Base-by-base conservation (phyloP, 2,888 invertebrate species). In the Cenopis cana region DNA sequence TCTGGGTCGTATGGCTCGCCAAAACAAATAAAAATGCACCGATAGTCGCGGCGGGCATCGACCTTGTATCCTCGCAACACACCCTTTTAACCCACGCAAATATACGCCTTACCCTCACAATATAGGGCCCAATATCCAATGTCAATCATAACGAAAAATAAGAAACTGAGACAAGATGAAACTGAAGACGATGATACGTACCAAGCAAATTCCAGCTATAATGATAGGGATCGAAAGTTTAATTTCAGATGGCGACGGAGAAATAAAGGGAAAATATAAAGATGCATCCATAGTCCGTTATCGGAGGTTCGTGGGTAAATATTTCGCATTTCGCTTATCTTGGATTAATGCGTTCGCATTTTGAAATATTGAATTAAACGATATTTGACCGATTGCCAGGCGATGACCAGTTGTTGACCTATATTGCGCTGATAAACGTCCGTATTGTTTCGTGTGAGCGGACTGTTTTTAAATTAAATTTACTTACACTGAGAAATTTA, bases 11-110 rank as follows among this genome's bases (percentile, higher is more conserved):
- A 85, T 87, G 87, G 89, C 89, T 89, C 88, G 86, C 91, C 90
- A 90, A 90, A 93, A 93, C 91, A 93, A 93, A 93, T 91, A 91
- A 92, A 92, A 93, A 91, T 89, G 87, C 89, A 86, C 80, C 89
- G 89, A 91, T 91, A 91, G 90, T 82, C 88, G 86, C 82, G 93
- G 86, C 82, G 93, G 90, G 91, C 93, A 93, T 86, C 87, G 93
- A 93, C 93, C 93, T 91, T 89, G 89, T 88, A 88, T 89, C 89
- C 87, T 86, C 82, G 75, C 75, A 74, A 76, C 76, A 76, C 76
- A 75, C 76, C 73, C 73, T 61, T 68, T 67, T 70, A 66, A 71
- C 82, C 81, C 76, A 74, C 81, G 74, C 82, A 82, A 82, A 76
- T 76, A 72, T 78, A 79, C 82, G 52, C 81, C 78, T 82, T 80